Evolutionary conservation across 2,797 vertebrate species (phyloP).

Genomic region (Xenentodon cancila): DNA sequence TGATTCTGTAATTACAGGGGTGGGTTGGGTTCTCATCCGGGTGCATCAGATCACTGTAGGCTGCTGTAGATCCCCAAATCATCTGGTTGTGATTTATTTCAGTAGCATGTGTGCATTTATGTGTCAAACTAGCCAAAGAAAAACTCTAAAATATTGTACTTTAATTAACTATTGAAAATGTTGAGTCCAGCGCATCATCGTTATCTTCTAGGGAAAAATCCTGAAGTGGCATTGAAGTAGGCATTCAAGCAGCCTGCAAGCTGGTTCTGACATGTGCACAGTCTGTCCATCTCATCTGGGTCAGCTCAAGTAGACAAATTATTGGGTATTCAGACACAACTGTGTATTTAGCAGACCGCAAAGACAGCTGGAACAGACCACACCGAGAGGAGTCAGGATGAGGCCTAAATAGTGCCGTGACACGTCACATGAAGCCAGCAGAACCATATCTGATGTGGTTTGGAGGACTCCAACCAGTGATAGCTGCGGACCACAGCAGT

Average conservation of each 20-base stretch:
- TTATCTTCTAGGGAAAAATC: conserved; percentile 26
- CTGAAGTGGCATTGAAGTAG: conserved; percentile 25
- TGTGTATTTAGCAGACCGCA: conserved; percentile 53
- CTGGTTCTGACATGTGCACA: conserved; percentile 1
- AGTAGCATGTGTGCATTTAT: conserved; percentile 67
- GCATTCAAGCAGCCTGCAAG: conserved; percentile 26
- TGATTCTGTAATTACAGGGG: conserved; percentile 63
- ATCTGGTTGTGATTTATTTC: conserved; percentile 70
- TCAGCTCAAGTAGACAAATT: conserved; percentile 31
- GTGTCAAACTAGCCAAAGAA: conserved; percentile 27
- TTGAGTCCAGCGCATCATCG: conserved; percentile 12
- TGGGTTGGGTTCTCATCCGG: conserved; percentile 57
- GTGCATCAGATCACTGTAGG: conserved; percentile 57
- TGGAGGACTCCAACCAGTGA: conserved; percentile 46
- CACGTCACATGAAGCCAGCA: conserved; percentile 47
- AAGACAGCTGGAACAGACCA: conserved; percentile 53
- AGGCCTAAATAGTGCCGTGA: conserved; percentile 40
- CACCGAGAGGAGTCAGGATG: conserved; percentile 45
- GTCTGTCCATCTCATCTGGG: conserved; percentile 18
- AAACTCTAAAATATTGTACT: conserved; percentile 36
- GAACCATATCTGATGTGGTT: conserved; percentile 38
- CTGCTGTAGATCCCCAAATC: conserved; percentile 41
- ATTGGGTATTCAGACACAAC: conserved; percentile 34
- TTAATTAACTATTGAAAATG: conserved; percentile 27
- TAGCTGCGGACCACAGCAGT: conserved; percentile 61